These are phyloP conservation scores for Sitodiplosis mosellana DNA, from an alignment of 1,140 invertebrate genomes.

Conservation along the genomic window DNA sequence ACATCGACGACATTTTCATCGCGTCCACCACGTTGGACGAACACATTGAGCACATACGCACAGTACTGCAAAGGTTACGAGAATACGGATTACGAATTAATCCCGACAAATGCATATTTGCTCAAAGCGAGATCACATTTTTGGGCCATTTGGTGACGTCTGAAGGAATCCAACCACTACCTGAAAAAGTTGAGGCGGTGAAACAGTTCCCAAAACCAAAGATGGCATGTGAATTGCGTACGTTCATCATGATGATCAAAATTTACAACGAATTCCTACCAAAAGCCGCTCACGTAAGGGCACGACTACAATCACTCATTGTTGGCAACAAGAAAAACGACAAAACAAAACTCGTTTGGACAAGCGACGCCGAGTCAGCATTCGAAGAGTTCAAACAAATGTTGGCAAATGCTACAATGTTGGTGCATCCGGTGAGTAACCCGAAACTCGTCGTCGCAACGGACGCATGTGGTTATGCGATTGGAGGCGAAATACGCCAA, in stretches of 20 bases:
- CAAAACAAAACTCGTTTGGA: slow-evolving; percentile 15
- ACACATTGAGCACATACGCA: slow-evolving; percentile 13
- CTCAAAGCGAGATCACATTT: slow-evolving; percentile 9
- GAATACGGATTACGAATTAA: slow-evolving; percentile 11
- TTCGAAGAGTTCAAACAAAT: slow-evolving; percentile 23
- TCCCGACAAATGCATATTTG: slow-evolving; percentile 15
- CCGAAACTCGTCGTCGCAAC: slow-evolving; percentile 8
- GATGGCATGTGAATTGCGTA: slow-evolving; percentile 10
- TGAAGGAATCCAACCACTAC: slow-evolving; percentile 8
- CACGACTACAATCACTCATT: slow-evolving; percentile 7
- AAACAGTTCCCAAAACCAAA: slow-evolving; percentile 8
- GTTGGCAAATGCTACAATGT: slow-evolving; percentile 11
- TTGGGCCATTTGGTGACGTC: slow-evolving; percentile 8
- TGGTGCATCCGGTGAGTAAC: slow-evolving; percentile 11
- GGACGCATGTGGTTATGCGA: slow-evolving; percentile 20
- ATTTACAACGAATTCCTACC: slow-evolving; percentile 16
- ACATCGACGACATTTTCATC: slow-evolving; percentile 24
- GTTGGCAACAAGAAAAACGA: slow-evolving; percentile 12
- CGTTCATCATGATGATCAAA: slow-evolving; percentile 19
- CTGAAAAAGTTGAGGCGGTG: slow-evolving; percentile 9
- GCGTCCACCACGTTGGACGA: slow-evolving; percentile 12
- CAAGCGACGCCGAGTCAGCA: slow-evolving; percentile 10
- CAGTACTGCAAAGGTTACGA: slow-evolving; percentile 6
- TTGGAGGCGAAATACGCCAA: slow-evolving; percentile 24
- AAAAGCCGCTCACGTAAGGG: slow-evolving; percentile 11